phyloP scores from a whole-genome alignment of 2,888 invertebrate species.

The Pseudococcus longispinus region DNA sequence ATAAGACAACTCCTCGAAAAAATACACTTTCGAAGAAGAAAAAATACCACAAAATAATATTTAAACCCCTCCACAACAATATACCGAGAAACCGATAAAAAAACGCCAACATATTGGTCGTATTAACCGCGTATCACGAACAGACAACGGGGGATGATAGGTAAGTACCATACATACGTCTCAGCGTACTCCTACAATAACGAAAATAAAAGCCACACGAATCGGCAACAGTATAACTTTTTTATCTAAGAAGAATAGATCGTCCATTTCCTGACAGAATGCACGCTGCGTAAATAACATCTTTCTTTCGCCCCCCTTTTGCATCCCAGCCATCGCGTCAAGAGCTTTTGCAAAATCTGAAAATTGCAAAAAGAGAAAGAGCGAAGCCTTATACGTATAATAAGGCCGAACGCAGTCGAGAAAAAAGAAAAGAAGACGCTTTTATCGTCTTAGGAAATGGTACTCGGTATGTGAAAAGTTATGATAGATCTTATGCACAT shows the following conservation, averaged over 20 bases:
- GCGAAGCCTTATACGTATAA: background rate
- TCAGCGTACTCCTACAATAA: background rate
- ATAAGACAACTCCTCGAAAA: too few species aligned
- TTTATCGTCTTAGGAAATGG: slow-evolving; percentile 28
- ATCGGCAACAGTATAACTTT: background rate
- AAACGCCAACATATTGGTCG: too few species aligned
- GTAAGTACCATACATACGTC: too few species aligned
- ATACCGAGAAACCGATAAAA: too few species aligned
- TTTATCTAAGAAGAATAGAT: background rate
- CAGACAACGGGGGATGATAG: too few species aligned
- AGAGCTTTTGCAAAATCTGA: background rate
- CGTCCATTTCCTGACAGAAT: slow-evolving; percentile 11
- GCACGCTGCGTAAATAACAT: slow-evolving; percentile 31
- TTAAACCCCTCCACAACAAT: too few species aligned
- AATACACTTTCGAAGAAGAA: too few species aligned
- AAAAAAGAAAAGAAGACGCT: background rate
- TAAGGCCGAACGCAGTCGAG: background rate
- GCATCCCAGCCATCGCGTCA: background rate
- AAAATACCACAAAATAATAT: too few species aligned
- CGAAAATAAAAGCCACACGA: background rate
- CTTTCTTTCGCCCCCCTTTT: background rate
- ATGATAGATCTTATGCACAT: slow-evolving; percentile 39
- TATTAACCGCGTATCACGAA: too few species aligned
- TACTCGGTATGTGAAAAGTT: slow-evolving; percentile 35
- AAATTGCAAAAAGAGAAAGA: background rate